Evolutionary conservation across 2,888 invertebrate species (phyloP), one percentile per base, ranked within the genome.

Genomic region (Agrotis ipsilon): DNA sequence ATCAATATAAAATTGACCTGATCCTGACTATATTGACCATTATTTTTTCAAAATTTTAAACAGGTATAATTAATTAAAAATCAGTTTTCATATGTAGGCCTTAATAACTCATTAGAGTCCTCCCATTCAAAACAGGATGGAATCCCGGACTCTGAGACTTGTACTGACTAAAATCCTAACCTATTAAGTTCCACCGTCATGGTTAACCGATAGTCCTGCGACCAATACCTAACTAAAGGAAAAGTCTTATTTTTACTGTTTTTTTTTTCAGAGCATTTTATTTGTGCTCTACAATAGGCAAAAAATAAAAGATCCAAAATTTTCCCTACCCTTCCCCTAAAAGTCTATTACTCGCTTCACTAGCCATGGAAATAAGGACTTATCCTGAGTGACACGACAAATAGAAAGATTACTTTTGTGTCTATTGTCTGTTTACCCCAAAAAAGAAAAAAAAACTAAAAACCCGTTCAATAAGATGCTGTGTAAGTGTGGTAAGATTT

Each of bases 321-420:
- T 49, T 59, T 49, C 24, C 13, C 18, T 19, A 19, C 21, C 39
- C 51, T 54, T 21, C 24, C 24, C 39, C 57, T 13, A 71, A 81
- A 75, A 75, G 24, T 58, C 67, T 75, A 81, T 84, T 81, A 81
- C 52, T 18, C 65, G 78, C 69, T 72, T 74, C 84, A 74, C 19
- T 74, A 70, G 21, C 27, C 55, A 68, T 74, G 58, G 46, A 70
- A 79, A 72, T 78, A 81, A 74, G 65, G 58, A 57, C 9, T 76
- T 64, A 70, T 70, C 55, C 70, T 27, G 70, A 84, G 32, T 70
- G 79, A 75, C 74, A 19, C n/a, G 68, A 70, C 67, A 68, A 68
- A 72, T 19, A 64, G 52, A 18, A 48, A 49, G 55, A 69, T 71
- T 71, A 72, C 58, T 49, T n/a, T 65, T 54, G 43, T 45, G 9